Base-by-base conservation (phyloP, 2,797 vertebrate species). In the Gadopsis marmoratus region DNA sequence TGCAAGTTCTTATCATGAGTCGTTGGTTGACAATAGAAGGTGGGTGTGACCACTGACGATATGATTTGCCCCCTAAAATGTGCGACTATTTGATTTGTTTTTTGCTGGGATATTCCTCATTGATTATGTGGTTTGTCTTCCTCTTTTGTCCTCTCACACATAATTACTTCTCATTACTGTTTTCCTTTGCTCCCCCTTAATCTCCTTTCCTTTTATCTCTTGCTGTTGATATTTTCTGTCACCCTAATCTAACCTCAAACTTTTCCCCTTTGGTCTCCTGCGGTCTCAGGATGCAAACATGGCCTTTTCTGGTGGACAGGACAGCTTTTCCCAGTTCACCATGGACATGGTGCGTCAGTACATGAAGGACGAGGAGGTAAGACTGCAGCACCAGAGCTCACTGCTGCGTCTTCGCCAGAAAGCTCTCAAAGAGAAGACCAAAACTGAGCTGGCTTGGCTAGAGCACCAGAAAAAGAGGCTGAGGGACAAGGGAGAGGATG, bases 291-390 rank as follows among this genome's bases (percentile, higher is more conserved):
- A 98, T 53, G 86, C 94, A 61, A 96, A 94, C 82, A 96, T 96
- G 87, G 95, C 97, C 0, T 99, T 99, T 90, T 97, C 97, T 37
- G 94, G 96, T 33, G 98, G 96, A 2, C 97, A 99, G 75, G 96
- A 98, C 59, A 98, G 97, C 90, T 99, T 99, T 89, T 98, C 97
- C 31, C 97, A 97, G 82, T 99, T 99, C 89, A 99, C 98, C 4
- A 98, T 99, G 97, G 97, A 98, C 85, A 98, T 99, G 97, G 98
- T 99, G 33, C 96, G 96, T 6, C 98, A 99, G 82, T 98, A 99
- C 87, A 99, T 99, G 98, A 98, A 97, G 73, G 98, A 99, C 58
- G 98, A 99, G 80, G 98, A 99, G 77, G 96, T 99, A 76, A 91
- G 98, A 33, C 96, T 98, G 17, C 97, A 97, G 88, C 98, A 99